A percentile compares a stretch with the other conserved stretches of the same genome.
phyloP scores from a whole-genome alignment of 2,888 invertebrate genomes.

The Sthenelais limicola region DNA sequence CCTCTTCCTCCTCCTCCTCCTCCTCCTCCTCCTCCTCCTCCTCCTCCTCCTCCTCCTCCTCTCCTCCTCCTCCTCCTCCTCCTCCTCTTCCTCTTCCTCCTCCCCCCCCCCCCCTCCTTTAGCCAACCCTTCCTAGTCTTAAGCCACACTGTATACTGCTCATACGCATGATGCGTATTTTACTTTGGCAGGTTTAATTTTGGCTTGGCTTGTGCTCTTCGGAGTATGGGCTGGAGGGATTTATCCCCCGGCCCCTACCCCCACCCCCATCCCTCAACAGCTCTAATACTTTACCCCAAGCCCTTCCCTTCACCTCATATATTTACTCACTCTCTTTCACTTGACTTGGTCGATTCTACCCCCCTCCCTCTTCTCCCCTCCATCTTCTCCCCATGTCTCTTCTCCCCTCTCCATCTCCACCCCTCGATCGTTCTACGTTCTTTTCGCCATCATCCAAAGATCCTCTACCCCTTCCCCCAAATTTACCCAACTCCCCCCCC shows the following conservation, averaged over 20 bases:
- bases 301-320: too few species aligned
- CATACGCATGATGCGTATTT: too few species aligned
- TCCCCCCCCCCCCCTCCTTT: too few species aligned
- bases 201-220: background rate
- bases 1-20: background rate
- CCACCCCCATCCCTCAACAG: background rate
- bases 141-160: too few species aligned
- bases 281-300: too few species aligned
- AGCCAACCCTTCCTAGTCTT: too few species aligned
- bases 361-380: background rate
- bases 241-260: background rate
- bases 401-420: background rate
- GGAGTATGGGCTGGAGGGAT: slow-evolving; percentile 2
- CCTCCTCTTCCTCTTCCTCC: too few species aligned
- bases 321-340: too few species aligned
- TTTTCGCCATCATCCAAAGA: background rate
- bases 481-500: background rate
- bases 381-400: background rate
- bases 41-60: background rate
- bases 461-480: background rate
- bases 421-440: background rate
- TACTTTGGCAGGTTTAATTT: too few species aligned
- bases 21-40: background rate
- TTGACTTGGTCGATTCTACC: too few species aligned
- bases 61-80: background rate